phyloP scores from a whole-genome alignment of 2,888 invertebrate genomes.

The Bimastos eiseni region DNA sequence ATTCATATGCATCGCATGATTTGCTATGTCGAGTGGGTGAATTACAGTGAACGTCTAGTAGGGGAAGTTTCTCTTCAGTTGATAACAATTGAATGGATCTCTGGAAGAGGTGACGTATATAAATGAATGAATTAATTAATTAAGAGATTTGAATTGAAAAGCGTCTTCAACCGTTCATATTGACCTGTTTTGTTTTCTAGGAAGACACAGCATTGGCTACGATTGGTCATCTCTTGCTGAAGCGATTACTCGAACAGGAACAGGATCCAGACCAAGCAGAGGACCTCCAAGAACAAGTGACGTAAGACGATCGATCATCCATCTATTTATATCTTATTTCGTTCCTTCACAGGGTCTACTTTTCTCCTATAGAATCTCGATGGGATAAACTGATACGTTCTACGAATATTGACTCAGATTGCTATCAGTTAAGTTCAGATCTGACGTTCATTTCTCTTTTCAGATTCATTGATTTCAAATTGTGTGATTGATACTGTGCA shows the following conservation, averaged over 20 bases:
- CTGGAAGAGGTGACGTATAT: no score
- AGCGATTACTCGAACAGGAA: slow-evolving; percentile 50
- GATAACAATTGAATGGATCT: no score
- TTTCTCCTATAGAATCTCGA: not conserved
- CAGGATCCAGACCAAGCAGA: slow-evolving; percentile 54
- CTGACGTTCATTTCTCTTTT: no score
- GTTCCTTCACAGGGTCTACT: not conserved
- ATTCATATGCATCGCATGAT: no score
- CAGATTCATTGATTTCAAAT: not conserved
- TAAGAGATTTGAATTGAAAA: not conserved
- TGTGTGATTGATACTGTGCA: not conserved
- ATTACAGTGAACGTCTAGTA: no score
- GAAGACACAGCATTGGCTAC: slow-evolving; percentile 59
- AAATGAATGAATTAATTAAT: no score
- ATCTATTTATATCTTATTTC: not conserved
- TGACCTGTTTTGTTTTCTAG: slow-evolving; percentile 46
- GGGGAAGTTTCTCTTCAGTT: not conserved
- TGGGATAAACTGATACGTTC: no score
- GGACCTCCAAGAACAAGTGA: slow-evolving; percentile 29
- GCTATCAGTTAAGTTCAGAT: no score
- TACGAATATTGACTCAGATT: no score
- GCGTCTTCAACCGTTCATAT: not conserved
- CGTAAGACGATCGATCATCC: slow-evolving; percentile 24
- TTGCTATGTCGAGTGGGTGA: no score
- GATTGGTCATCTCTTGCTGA: slow-evolving; percentile 56